A percentile compares a stretch with the other conserved stretches of the same genome.
Conservation (phyloP, 2,113 vertebrate species). For the Panthera tigris region DNA sequence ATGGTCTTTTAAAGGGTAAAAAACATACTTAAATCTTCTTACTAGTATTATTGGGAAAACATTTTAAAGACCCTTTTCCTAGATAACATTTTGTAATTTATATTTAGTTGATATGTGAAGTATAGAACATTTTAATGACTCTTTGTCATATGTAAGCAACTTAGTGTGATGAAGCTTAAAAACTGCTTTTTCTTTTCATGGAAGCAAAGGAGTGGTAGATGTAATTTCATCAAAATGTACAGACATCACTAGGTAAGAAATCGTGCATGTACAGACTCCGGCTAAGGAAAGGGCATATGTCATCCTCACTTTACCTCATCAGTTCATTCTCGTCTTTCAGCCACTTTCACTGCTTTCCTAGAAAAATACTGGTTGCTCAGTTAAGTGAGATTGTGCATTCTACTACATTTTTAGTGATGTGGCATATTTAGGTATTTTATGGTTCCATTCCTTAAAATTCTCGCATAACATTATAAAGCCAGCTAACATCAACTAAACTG, state of each 20-base stretch:
- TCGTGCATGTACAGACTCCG: background rate
- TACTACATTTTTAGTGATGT: background rate
- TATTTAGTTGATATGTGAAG: background rate
- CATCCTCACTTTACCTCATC: background rate
- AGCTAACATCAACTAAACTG: background rate
- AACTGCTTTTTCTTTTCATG: background rate
- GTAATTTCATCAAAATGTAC: background rate
- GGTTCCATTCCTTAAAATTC: background rate
- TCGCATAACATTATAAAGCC: background rate
- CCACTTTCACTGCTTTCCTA: background rate
- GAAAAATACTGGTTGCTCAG: background rate
- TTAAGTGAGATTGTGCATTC: background rate
- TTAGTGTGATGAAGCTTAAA: background rate
- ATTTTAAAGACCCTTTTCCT: background rate
- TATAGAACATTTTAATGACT: background rate
- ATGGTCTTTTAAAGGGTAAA: background rate
- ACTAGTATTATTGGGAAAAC: background rate
- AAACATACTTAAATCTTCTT: background rate
- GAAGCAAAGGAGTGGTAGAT: background rate
- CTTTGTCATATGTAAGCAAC: background rate
- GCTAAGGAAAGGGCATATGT: background rate
- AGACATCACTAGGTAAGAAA: background rate
- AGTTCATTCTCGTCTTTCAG: background rate
- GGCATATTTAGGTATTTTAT: background rate
- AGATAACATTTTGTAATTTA: background rate